Percentiles rank a stretch among this genome's conserved stretches.
Evolutionary conservation across 2,113 vertebrate genomes (phyloP).

Genomic region (Labrus mixtus): DNA sequence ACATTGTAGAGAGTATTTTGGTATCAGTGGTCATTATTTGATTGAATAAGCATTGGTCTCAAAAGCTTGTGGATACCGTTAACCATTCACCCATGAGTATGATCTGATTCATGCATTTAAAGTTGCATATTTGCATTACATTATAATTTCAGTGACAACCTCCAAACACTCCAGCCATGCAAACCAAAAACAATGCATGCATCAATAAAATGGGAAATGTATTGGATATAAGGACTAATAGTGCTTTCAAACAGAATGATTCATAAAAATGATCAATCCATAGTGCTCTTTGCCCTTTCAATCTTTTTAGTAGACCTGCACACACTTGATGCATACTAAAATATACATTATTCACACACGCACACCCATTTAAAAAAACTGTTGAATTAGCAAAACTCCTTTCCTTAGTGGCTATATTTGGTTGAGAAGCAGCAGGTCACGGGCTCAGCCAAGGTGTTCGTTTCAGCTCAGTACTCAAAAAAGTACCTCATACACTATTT

Average conservation of each 20-base stretch:
- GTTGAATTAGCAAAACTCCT: conserved; percentile 68
- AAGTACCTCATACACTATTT: conserved; percentile 59
- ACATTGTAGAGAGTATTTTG: neutral
- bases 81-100: neutral
- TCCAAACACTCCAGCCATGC: conserved; percentile 11
- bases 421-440: conserved; percentile 50
- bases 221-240: neutral
- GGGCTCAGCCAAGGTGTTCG: conserved; percentile 69
- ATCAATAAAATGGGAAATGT: neutral
- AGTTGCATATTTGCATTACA: conserved; percentile 14
- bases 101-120: neutral
- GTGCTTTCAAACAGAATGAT: neutral
- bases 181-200: no score
- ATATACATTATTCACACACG: conserved; percentile 14
- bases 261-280: neutral
- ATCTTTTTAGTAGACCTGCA: conserved; percentile 12
- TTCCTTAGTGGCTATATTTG: conserved; percentile 73
- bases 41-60: neutral
- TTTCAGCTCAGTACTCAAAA: conserved; percentile 61
- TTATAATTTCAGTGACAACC: conserved; percentile 10
- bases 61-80: neutral
- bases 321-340: neutral
- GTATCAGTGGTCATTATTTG: neutral
- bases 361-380: conserved; percentile 43
- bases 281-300: neutral